Evolutionary conservation across 2,797 vertebrate species (phyloP), one percentile per base, ranked within the genome.

Genomic region (Lemur catta): DNA sequence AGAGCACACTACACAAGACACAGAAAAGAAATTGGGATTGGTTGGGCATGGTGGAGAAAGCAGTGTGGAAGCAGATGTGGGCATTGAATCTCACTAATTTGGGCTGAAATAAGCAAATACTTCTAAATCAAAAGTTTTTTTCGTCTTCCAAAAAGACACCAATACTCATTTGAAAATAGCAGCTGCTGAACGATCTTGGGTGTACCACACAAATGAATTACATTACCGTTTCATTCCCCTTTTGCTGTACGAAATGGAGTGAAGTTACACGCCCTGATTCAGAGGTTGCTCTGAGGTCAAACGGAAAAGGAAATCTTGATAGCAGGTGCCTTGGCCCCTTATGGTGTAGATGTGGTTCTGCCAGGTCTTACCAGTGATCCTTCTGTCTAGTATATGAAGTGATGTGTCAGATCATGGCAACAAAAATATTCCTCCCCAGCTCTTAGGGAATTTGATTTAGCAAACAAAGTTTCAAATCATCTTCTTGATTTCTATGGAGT

Each of bases 181-280:
- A n/a, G n/a, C 15, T 4, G 5, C 26, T 10, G 2, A 48, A 2
- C 33, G 22, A n/a, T 59, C 35, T 7, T 55, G 14, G 20, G 18
- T 28, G 10, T n/a, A 33, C 22, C n/a, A 50, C 24, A 41, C 10
- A 24, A 26, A 6, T 50, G 28, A 79, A 26, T 18, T 11, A 2
- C 13, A 9, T 6, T 12, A 55, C 0, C 2, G 1, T 61, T 24
- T 79, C n/a, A 8, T 41, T n/a, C 14, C 18, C 20, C 5, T 13
- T 0, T 15, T 57, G 43, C 52, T 52, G 50, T 35, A 0, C 33
- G 57, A 50, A n/a, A 24, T 43, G 9, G 17, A 69, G 28, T n/a
- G 35, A 2, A 33, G 17, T 33, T 43, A 30, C 24, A 30, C 35
- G 33, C 57, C 80, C 15, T 52, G 35, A 17, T 61, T 63, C 59